A percentile compares a stretch with the other conserved stretches of the same genome.
Conservation (phyloP, 2,888 invertebrate genomes). For the Drosophila mimica region DNA sequence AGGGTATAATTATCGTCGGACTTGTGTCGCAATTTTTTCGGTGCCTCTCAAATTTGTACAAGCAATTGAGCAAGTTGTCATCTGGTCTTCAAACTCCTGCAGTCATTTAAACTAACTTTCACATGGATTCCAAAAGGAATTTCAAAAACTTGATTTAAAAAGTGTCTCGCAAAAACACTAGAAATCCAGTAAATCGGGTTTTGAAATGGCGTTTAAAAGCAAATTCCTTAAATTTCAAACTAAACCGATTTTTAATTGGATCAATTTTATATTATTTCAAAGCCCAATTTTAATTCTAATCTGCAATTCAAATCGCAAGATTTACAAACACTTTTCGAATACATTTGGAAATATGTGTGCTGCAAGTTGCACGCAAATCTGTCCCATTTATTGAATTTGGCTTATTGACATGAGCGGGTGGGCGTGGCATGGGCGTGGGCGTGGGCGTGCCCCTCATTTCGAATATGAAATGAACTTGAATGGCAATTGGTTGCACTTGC, state of each 20-base stretch:
- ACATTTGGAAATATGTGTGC: neutral
- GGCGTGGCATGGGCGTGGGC: neutral
- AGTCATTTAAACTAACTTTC: neutral
- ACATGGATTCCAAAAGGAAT: neutral
- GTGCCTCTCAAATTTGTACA: conserved; percentile 7
- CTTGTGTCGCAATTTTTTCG: neutral
- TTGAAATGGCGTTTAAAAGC: no score
- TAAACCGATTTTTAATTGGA: neutral
- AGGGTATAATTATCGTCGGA: neutral
- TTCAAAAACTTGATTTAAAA: neutral
- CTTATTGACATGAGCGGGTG: neutral
- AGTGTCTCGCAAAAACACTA: neutral
- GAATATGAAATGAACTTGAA: conserved; percentile 55
- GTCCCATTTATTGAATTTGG: neutral
- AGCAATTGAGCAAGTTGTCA: neutral
- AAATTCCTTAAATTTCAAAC: neutral
- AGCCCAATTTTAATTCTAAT: neutral
- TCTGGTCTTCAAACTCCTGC: neutral
- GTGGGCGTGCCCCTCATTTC: neutral
- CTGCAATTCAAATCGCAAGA: neutral
- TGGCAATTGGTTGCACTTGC: conserved; percentile 77
- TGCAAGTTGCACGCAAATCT: neutral
- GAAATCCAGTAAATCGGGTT: neutral
- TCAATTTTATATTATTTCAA: neutral
- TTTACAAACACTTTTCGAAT: neutral